A percentile compares a stretch with the other conserved stretches of the same genome.
Evolutionary conservation across 2,888 invertebrate genomes (phyloP).

Genomic region (Lottia gigantea): DNA sequence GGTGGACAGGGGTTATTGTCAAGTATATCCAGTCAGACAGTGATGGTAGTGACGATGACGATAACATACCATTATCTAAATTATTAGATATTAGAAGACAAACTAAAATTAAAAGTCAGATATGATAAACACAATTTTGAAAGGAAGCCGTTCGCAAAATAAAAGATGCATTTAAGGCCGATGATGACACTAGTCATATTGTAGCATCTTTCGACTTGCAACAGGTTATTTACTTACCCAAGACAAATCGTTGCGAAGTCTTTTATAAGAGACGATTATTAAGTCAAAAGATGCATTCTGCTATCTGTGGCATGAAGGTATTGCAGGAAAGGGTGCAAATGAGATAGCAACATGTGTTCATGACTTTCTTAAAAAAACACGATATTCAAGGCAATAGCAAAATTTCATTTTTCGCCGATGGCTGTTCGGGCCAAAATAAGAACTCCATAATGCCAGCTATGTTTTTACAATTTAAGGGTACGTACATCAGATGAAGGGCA

Average conservation of each 20-base stretch:
- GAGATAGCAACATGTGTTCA: not conserved
- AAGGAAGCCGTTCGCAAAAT: not conserved
- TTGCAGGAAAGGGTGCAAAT: not conserved
- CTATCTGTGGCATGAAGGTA: not conserved
- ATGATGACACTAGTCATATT: not conserved
- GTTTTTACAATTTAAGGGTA: not conserved
- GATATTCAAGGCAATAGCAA: not conserved
- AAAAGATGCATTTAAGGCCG: not conserved
- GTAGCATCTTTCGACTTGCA: conserved; percentile 1
- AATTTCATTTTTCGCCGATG: conserved; percentile 3
- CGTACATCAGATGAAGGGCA: too few relatives aligned
- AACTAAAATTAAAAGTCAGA: not conserved
- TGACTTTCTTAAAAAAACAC: not conserved
- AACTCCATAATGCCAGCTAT: not conserved
- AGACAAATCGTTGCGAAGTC: too few relatives aligned
- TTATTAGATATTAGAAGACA: too few relatives aligned
- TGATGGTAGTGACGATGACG: not conserved
- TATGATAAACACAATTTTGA: not conserved
- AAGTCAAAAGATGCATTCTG: not conserved
- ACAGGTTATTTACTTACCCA: not conserved
- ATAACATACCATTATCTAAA: conserved; percentile 9
- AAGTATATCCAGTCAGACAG: not conserved
- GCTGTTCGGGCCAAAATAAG: not conserved
- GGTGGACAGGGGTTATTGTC: not conserved
- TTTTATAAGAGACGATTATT: too few relatives aligned